A percentile compares a stretch with the other conserved stretches of the same genome.
Conservation (phyloP, 2,113 vertebrate species). For the Craseonycteris thonglongyai region DNA sequence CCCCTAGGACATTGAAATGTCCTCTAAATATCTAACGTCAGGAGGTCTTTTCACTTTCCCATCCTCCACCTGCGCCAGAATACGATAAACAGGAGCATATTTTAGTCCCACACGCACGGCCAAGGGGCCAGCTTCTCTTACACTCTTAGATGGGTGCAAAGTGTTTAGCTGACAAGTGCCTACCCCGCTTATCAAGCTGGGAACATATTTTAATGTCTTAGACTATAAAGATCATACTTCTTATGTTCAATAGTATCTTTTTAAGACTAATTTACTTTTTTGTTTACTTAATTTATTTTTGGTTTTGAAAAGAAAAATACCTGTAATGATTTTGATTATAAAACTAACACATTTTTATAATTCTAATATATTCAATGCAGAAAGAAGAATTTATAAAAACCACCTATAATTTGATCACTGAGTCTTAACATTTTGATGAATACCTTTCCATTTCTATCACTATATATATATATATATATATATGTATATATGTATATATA, state of each 20-base stretch:
- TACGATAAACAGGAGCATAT: background rate
- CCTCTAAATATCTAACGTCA: background rate
- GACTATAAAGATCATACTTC: background rate
- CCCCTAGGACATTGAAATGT: background rate
- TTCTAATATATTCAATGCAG: background rate
- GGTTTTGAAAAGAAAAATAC: background rate
- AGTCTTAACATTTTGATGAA: background rate
- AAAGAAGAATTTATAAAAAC: background rate
- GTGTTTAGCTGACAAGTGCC: too few species aligned
- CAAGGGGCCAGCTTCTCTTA: background rate
- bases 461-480: background rate
- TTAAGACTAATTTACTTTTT: background rate
- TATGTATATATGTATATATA: background rate
- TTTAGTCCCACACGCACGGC: fast-evolving
- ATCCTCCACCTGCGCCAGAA: too few species aligned
- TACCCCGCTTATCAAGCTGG: background rate
- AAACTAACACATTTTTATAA: background rate
- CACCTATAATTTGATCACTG: background rate
- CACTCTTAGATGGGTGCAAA: fast-evolving
- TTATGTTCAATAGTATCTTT: background rate
- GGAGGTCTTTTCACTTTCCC: background rate
- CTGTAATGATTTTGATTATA: background rate
- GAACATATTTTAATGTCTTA: background rate
- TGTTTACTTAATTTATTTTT: background rate
- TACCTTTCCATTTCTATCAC: background rate